These are phyloP conservation scores for Lepus americanus DNA, from an alignment of 2,113 vertebrate genomes.

Conservation along the genomic window DNA sequence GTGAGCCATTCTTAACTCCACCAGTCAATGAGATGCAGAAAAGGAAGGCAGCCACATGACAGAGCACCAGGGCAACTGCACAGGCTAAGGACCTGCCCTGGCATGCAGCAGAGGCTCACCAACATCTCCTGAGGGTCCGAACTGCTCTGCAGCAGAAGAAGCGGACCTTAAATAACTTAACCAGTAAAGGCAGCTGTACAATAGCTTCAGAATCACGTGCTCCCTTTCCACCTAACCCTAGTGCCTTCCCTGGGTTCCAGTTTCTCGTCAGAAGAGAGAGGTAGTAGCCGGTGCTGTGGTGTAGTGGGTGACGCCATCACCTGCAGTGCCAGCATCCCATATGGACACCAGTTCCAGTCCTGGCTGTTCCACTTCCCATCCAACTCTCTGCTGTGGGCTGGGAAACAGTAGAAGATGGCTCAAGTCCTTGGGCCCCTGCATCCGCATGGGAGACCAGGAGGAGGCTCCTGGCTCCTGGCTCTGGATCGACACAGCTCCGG, in stretches of 20 bases:
- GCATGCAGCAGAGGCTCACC: background rate
- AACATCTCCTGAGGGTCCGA: background rate
- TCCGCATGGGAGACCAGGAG: too few relatives aligned
- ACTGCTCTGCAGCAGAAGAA: background rate
- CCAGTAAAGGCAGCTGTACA: background rate
- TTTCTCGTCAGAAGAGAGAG: background rate
- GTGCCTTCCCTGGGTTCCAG: background rate
- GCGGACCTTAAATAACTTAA: background rate
- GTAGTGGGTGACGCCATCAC: too few relatives aligned
- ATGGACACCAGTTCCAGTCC: too few relatives aligned
- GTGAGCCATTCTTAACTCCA: background rate
- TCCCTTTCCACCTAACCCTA: constrained; percentile 7
- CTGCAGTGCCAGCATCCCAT: too few relatives aligned
- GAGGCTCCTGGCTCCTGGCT: too few relatives aligned
- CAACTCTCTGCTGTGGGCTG: too few relatives aligned
- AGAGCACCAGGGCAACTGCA: background rate
- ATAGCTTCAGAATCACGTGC: background rate
- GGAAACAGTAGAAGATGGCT: too few relatives aligned
- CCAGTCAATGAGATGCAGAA: background rate
- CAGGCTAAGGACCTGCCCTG: background rate
- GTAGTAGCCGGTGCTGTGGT: too few relatives aligned
- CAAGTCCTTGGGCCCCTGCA: too few relatives aligned
- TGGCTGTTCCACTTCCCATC: too few relatives aligned
- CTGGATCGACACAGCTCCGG: too few relatives aligned
- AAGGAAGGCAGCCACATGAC: background rate